Evolutionary conservation across 2,797 vertebrate genomes (phyloP).

Genomic region (Capromys pilorides): DNA sequence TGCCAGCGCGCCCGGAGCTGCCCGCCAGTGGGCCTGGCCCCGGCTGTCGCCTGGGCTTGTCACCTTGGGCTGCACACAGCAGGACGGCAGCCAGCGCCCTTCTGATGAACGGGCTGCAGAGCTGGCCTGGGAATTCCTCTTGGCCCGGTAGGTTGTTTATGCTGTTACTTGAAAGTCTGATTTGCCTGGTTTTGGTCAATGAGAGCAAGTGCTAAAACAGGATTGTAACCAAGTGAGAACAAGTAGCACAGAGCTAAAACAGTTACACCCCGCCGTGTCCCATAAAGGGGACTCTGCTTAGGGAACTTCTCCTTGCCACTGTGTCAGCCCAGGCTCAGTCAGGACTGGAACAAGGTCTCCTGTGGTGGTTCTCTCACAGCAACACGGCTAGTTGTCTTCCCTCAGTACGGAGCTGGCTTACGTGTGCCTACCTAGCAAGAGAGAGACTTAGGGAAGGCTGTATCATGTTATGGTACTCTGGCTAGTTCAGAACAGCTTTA

Average conservation of each 20-base stretch:
- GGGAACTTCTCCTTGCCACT: background rate
- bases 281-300: background rate
- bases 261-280: background rate
- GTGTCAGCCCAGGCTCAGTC: background rate
- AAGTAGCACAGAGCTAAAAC: background rate
- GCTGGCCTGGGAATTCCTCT: background rate
- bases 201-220: background rate
- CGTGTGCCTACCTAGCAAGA: background rate
- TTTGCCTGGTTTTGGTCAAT: slow-evolving; percentile 26
- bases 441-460: background rate
- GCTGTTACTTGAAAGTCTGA: background rate
- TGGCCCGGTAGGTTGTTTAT: background rate
- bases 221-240: background rate
- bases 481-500: background rate
- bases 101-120: too few species aligned
- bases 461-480: background rate
- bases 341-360: background rate
- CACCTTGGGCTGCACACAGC: background rate
- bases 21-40: background rate
- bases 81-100: background rate
- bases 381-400: background rate
- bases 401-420: background rate
- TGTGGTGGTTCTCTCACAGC: background rate
- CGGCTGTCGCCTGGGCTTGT: background rate
- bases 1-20: background rate